phyloP scores from a whole-genome alignment of 2,113 vertebrate genomes.

The Plectropomus leopardus region DNA sequence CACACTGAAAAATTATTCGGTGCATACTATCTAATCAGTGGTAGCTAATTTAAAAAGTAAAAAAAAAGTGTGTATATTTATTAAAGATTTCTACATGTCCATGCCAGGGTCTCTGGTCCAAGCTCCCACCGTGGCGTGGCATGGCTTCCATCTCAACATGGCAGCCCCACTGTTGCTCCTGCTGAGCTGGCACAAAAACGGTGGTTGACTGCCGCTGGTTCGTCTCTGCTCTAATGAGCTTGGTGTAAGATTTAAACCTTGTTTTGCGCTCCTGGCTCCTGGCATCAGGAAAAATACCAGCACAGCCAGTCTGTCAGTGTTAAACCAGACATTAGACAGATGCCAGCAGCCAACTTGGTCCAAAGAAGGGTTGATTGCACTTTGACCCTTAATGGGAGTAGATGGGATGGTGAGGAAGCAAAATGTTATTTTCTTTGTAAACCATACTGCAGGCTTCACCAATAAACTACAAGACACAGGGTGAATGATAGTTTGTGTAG shows the following conservation, averaged over 20 bases:
- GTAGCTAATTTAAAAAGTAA: not conserved
- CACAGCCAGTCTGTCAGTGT: conserved; percentile 26
- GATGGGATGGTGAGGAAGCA: not conserved
- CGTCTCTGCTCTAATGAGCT: conserved; percentile 64
- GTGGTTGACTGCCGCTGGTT: conserved; percentile 52
- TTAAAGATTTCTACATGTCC: not conserved
- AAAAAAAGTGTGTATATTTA: not conserved
- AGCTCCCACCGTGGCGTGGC: conserved; percentile 33
- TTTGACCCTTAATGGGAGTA: conserved; percentile 34
- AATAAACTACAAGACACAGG: not conserved
- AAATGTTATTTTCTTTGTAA: not conserved
- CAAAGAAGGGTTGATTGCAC: conserved; percentile 14
- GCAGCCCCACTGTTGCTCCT: conserved; percentile 39
- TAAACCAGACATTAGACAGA: conserved; percentile 54
- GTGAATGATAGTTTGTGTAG: conserved; percentile 13
- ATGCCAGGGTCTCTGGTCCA: conserved; percentile 28
- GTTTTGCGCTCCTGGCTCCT: conserved; percentile 55
- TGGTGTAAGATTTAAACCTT: conserved; percentile 52
- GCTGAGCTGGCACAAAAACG: conserved; percentile 66
- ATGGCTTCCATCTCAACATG: conserved; percentile 47
- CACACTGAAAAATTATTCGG: not conserved
- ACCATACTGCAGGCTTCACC: not conserved
- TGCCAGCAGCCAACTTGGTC: conserved; percentile 11
- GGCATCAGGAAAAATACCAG: conserved; percentile 46
- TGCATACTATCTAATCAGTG: not conserved